Evolutionary conservation across 1,140 invertebrate genomes (phyloP).

Genomic region (Drosophila teissieri): DNA sequence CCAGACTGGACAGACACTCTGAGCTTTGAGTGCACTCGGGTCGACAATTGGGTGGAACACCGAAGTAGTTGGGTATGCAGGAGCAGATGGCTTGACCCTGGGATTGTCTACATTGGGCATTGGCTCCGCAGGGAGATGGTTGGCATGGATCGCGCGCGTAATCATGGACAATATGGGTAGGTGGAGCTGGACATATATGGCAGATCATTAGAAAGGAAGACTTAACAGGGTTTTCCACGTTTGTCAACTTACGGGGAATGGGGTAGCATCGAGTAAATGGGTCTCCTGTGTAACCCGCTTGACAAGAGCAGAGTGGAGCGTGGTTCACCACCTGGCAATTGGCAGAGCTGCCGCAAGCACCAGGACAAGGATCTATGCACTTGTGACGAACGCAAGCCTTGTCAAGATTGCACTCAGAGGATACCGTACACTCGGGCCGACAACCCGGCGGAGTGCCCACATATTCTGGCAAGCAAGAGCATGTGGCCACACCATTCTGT

Average conservation of each 20-base stretch:
- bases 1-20: constrained; percentile 86
- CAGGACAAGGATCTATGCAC: constrained; percentile 90
- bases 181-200: constrained; percentile 84
- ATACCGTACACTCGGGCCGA: constrained; percentile 88
- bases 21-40: constrained; percentile 87
- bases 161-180: constrained; percentile 83
- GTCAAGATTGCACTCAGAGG: constrained; percentile 88
- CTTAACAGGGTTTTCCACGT: background rate
- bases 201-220: background rate
- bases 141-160: constrained; percentile 86
- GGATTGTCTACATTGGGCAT: constrained; percentile 60
- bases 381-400: constrained; percentile 89
- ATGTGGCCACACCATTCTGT: constrained; percentile 87
- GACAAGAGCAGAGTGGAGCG: constrained; percentile 87
- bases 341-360: constrained; percentile 87
- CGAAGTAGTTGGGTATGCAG: constrained; percentile 85
- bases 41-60: constrained; percentile 86
- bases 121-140: constrained; percentile 84
- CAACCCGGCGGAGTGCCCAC: constrained; percentile 91
- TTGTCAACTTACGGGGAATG: constrained; percentile 85
- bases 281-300: constrained; percentile 87
- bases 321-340: constrained; percentile 87
- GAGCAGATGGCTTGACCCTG: constrained; percentile 84
- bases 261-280: constrained; percentile 88
- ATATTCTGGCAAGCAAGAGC: constrained; percentile 89